These are phyloP conservation scores for Rhinoraja longicauda DNA, from an alignment of 2,797 vertebrate species.

Conservation along the genomic window DNA sequence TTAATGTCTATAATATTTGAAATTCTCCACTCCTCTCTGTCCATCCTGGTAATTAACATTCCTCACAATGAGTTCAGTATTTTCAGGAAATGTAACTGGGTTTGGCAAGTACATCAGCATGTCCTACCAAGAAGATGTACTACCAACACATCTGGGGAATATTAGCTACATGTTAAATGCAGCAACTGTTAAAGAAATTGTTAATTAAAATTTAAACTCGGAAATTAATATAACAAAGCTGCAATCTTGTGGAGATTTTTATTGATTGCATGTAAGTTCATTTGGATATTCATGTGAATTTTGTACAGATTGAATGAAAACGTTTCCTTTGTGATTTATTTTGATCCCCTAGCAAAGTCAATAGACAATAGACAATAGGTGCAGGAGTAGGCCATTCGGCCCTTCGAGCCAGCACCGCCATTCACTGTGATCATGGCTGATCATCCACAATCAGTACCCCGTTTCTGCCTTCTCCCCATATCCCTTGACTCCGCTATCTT, in stretches of 20 bases:
- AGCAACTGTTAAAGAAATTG: background rate
- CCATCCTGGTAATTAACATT: background rate
- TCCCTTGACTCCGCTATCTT: too few relatives aligned
- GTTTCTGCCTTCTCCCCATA: too few relatives aligned
- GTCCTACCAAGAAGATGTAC: background rate
- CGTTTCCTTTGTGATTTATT: background rate
- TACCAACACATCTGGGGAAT: background rate
- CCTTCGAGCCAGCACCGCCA: too few relatives aligned
- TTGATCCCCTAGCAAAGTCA: background rate
- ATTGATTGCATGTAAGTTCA: background rate
- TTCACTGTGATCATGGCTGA: too few relatives aligned
- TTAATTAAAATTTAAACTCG: background rate
- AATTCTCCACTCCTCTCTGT: background rate
- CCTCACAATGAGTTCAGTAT: background rate
- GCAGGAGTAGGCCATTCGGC: too few relatives aligned
- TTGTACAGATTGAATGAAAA: background rate
- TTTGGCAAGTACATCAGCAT: background rate
- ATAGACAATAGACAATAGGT: too few relatives aligned
- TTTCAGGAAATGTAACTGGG: background rate
- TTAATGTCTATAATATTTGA: background rate
- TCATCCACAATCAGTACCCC: too few relatives aligned
- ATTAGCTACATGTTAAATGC: background rate
- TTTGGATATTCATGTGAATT: background rate
- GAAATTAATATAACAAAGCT: background rate
- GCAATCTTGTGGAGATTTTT: background rate